These are phyloP conservation scores for Caenorhabditis panamensis DNA, from an alignment of 2,888 invertebrate species.

Conservation along the genomic window DNA sequence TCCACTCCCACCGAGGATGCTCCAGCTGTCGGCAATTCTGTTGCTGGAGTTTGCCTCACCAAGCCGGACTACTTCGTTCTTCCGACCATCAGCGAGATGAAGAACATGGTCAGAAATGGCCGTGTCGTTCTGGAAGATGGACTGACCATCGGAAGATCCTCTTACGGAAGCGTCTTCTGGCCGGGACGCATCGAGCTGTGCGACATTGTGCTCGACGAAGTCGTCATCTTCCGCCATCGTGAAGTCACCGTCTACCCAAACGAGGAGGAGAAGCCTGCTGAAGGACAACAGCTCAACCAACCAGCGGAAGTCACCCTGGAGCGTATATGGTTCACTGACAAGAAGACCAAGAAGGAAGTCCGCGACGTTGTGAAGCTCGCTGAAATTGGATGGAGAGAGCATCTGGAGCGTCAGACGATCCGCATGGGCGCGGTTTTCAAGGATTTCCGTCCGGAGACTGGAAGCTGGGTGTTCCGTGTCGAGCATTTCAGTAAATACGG, in stretches of 20 bases:
- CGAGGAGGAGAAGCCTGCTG: conserved; percentile 91
- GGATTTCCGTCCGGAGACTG: conserved; percentile 94
- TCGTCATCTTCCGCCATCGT: conserved; percentile 86
- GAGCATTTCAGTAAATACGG: conserved; percentile 83
- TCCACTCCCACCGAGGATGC: conserved; percentile 35
- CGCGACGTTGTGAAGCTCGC: conserved; percentile 87
- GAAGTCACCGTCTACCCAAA: conserved; percentile 95
- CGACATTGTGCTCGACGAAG: conserved; percentile 66
- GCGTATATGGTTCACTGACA: conserved; percentile 94
- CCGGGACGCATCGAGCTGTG: conserved; percentile 81
- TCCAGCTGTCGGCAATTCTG: conserved; percentile 80
- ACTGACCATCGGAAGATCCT: conserved; percentile 83
- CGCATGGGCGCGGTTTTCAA: conserved; percentile 91
- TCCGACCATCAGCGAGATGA: conserved; percentile 89
- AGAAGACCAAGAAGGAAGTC: conserved; percentile 88
- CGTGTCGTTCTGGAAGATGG: conserved; percentile 79
- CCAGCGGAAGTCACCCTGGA: conserved; percentile 87
- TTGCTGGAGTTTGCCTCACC: conserved; percentile 88
- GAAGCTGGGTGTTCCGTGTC: conserved; percentile 93
- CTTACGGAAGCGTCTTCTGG: conserved; percentile 83
- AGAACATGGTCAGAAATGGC: conserved; percentile 69
- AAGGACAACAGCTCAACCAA: conserved; percentile 91
- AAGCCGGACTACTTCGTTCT: conserved; percentile 93
- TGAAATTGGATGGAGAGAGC: conserved; percentile 90
- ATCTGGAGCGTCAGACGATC: conserved; percentile 89